A percentile compares a stretch with the other conserved stretches of the same genome.
Evolutionary conservation across 2,888 invertebrate species (phyloP).

Genomic region (Eupithecia inturbata): DNA sequence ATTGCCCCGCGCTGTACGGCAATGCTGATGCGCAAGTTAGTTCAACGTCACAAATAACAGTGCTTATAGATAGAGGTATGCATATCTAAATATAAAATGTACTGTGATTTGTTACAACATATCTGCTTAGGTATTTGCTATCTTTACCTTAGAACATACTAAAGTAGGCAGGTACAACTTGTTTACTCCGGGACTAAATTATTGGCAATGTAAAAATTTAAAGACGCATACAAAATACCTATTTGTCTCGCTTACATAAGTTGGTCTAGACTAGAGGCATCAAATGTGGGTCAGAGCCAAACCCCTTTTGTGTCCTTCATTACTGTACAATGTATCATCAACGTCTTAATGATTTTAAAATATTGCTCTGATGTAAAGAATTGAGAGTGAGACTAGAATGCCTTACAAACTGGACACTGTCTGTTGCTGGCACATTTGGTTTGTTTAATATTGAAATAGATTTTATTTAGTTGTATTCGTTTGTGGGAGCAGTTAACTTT

Average conservation of each 20-base stretch:
- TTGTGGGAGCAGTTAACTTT: no score
- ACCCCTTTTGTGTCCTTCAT: slow-evolving; percentile 54
- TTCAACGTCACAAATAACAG: neutral
- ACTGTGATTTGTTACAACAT: neutral
- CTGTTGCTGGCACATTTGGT: no score
- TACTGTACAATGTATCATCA: slow-evolving; percentile 45
- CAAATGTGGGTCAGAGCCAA: slow-evolving; percentile 55
- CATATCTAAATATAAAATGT: neutral
- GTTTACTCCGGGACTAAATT: slow-evolving; percentile 26
- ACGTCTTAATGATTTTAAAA: slow-evolving; percentile 29
- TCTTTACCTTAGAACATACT: neutral
- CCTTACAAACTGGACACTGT: neutral
- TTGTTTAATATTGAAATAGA: no score
- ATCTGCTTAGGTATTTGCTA: neutral
- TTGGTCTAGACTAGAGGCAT: slow-evolving; percentile 40
- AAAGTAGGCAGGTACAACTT: neutral
- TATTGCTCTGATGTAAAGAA: neutral
- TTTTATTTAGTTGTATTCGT: no score
- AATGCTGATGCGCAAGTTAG: no score
- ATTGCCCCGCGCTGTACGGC: no score
- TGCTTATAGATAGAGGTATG: neutral
- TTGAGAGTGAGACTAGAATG: neutral
- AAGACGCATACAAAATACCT: slow-evolving; percentile 29
- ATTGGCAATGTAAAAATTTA: slow-evolving; percentile 21
- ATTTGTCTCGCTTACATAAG: slow-evolving; percentile 45